Conservation (phyloP, 2,888 invertebrate genomes). For the Nymphalis polychloros region DNA sequence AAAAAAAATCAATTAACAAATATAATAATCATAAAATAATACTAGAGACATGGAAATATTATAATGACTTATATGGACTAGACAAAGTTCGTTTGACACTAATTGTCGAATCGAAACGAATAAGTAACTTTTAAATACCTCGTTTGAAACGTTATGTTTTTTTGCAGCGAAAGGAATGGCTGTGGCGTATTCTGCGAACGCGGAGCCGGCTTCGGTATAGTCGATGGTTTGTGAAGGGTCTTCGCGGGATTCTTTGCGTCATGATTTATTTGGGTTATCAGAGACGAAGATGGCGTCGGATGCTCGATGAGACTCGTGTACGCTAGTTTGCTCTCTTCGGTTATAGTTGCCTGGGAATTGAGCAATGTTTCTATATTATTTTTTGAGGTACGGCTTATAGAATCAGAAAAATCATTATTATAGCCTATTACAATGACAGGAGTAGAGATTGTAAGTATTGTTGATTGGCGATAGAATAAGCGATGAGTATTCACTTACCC, state of each 20-base stretch:
- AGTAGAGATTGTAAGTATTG: too few relatives aligned
- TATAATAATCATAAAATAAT: too few relatives aligned
- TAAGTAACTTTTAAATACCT: slow-evolving; percentile 4
- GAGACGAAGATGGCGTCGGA: slow-evolving; percentile 67
- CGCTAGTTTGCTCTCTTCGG: slow-evolving; percentile 94
- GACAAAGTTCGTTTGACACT: too few relatives aligned
- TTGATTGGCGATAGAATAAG: too few relatives aligned
- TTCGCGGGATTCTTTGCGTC: slow-evolving; percentile 43
- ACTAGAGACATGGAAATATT: too few relatives aligned
- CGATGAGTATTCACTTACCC: too few relatives aligned
- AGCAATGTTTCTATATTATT: not conserved
- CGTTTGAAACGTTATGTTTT: slow-evolving; percentile 37
- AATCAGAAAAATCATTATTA: too few relatives aligned
- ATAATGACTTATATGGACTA: too few relatives aligned
- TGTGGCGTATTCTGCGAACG: slow-evolving; percentile 35
- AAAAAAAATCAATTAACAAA: too few relatives aligned
- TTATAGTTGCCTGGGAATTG: slow-evolving; percentile 86
- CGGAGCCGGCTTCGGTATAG: slow-evolving; percentile 51
- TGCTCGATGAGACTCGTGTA: slow-evolving; percentile 96
- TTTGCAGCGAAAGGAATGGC: slow-evolving; percentile 56
- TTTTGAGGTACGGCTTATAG: too few relatives aligned
- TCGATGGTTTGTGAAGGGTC: slow-evolving; percentile 47
- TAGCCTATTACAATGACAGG: too few relatives aligned
- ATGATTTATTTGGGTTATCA: slow-evolving; percentile 51
- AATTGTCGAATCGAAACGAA: too few relatives aligned